A percentile compares a stretch with the other conserved stretches of the same genome.
Conservation (phyloP, 2,888 invertebrate species). For the Cremastobaeus sp. region DNA sequence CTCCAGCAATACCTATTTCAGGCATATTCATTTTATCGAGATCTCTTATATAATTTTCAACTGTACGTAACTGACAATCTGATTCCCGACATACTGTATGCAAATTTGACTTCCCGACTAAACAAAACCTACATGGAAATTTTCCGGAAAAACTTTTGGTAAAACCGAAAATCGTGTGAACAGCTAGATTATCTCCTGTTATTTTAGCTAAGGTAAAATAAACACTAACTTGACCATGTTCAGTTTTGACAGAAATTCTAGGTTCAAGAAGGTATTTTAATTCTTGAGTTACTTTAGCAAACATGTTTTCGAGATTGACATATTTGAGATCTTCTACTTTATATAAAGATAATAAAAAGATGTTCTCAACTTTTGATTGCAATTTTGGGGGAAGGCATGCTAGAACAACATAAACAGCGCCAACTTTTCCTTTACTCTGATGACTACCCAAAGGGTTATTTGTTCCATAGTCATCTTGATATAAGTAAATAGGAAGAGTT, state of each 20-base stretch:
- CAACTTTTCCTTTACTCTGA: slow-evolving; percentile 41
- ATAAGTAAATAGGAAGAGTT: slow-evolving; percentile 46
- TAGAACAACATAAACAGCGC: slow-evolving; percentile 45
- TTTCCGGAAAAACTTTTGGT: not conserved
- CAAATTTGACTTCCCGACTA: not conserved
- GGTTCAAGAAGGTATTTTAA: slow-evolving; percentile 16
- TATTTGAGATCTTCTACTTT: slow-evolving; percentile 21
- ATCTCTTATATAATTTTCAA: not conserved
- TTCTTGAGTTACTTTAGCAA: not conserved
- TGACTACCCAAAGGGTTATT: slow-evolving; percentile 53
- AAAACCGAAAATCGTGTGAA: not conserved
- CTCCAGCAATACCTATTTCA: not conserved
- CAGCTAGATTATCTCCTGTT: slow-evolving; percentile 1
- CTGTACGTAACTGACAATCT: not conserved
- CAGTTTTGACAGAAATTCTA: no score
- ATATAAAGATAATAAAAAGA: slow-evolving; percentile 39
- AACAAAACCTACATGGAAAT: not conserved
- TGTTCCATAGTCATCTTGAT: no score
- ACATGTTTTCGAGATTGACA: slow-evolving; percentile 8
- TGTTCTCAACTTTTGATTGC: no score
- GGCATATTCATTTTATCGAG: not conserved
- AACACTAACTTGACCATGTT: not conserved
- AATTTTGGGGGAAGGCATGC: slow-evolving; percentile 46
- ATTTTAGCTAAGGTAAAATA: not conserved
- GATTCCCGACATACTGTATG: not conserved